A percentile compares a stretch with the other conserved stretches of the same genome.
These are phyloP conservation scores for Heliocidaris erythrogramma DNA, from an alignment of 35 echinoderm and acorn worm genomes.

Conservation along the genomic window DNA sequence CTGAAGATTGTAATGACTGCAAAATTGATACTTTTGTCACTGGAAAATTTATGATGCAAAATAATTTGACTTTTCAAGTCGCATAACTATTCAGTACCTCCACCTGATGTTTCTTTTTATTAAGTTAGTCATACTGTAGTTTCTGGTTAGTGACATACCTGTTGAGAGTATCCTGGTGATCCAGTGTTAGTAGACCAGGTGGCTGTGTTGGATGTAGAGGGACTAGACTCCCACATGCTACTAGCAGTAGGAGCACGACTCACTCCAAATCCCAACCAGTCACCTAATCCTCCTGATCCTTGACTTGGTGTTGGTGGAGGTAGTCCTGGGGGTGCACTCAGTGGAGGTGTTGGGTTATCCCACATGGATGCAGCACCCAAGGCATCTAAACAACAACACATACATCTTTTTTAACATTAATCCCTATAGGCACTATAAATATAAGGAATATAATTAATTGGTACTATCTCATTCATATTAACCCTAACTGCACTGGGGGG, in stretches of 20 bases:
- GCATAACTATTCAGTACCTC: too few species aligned
- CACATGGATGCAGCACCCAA: constrained; percentile 10
- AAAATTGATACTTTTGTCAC: too few species aligned
- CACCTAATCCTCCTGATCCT: constrained; percentile 17
- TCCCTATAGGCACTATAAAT: background rate
- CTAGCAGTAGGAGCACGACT: constrained; percentile 54
- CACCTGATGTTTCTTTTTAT: too few species aligned
- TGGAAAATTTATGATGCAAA: too few species aligned
- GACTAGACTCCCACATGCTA: constrained; percentile 68
- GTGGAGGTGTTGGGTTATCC: constrained; percentile 42
- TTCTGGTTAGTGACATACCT: background rate
- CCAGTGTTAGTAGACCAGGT: constrained; percentile 48
- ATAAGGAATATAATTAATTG: too few species aligned
- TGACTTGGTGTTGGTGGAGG: constrained; percentile 21
- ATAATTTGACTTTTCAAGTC: too few species aligned
- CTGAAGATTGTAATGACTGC: too few species aligned
- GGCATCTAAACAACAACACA: background rate
- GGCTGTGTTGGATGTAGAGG: constrained; percentile 48
- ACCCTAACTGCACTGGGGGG: too few species aligned
- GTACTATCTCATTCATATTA: too few species aligned
- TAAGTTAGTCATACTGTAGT: background rate
- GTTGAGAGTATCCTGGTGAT: background rate
- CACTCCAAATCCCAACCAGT: constrained; percentile 68
- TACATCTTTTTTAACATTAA: background rate
- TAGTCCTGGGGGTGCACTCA: constrained; percentile 56